Evolutionary conservation across 2,797 vertebrate species (phyloP).

Genomic region (Coreius guichenoti): DNA sequence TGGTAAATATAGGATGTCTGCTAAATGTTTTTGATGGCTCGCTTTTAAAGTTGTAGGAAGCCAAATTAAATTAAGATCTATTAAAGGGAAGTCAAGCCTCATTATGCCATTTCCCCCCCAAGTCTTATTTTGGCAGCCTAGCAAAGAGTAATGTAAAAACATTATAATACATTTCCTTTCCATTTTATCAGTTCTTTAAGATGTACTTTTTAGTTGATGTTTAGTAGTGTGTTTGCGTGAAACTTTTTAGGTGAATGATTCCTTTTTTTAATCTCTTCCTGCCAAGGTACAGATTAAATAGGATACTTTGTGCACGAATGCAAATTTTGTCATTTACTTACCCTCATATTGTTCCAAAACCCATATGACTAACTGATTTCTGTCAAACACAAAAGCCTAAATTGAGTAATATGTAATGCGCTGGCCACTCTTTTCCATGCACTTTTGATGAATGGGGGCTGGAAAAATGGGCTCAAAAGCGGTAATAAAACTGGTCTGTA

Average conservation of each 20-base stretch:
- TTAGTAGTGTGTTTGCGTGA: neutral
- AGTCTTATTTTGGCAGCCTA: neutral
- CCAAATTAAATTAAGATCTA: neutral
- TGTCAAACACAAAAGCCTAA: neutral
- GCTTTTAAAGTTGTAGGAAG: neutral
- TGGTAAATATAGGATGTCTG: constrained; percentile 23
- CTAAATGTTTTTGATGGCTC: constrained; percentile 21
- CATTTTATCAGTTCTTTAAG: neutral
- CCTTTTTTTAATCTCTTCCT: neutral
- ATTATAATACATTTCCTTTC: neutral
- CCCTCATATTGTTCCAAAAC: neutral
- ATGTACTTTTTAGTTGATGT: neutral
- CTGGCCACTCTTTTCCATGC: neutral
- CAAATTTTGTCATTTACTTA: neutral
- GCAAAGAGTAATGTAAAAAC: constrained; percentile 7
- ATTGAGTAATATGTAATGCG: neutral
- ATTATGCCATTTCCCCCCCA: neutral
- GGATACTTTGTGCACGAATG: neutral
- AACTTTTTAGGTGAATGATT: too few relatives aligned
- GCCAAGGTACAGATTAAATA: neutral
- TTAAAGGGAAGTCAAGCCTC: neutral
- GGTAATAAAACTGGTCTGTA: neutral
- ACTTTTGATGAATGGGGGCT: neutral
- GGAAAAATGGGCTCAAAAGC: neutral
- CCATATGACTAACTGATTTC: neutral